Conservation (phyloP, 2,113 vertebrate genomes). For the Dromaius novaehollandiae region DNA sequence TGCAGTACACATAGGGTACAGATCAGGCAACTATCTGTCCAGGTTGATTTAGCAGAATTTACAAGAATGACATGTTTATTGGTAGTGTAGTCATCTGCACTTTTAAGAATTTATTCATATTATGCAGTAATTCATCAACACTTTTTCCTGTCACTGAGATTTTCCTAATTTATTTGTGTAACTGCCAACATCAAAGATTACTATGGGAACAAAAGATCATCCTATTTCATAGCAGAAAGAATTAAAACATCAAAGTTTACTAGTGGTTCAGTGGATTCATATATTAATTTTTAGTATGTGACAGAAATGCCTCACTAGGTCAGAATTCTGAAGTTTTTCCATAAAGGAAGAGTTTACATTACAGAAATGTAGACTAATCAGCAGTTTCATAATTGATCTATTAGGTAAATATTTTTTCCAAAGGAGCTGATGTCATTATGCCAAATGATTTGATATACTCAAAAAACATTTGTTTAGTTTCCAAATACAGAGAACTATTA, state of each 20-base stretch:
- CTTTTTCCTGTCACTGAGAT: background rate
- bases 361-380: slow-evolving; percentile 5
- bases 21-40: background rate
- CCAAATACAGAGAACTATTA: background rate
- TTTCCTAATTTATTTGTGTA: slow-evolving; percentile 50
- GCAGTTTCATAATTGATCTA: slow-evolving; percentile 7
- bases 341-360: background rate
- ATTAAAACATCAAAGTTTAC: slow-evolving; percentile 52
- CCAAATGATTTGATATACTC: background rate
- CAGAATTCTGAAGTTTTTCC: slow-evolving; percentile 25
- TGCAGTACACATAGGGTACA: background rate
- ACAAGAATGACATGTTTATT: background rate
- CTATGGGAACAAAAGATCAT: slow-evolving; percentile 37
- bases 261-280: background rate
- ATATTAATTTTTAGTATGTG: slow-evolving; percentile 22
- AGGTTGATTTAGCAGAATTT: background rate
- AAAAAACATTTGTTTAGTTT: background rate
- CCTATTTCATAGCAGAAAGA: slow-evolving; percentile 20
- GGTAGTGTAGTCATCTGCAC: background rate
- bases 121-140: background rate
- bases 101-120: background rate
- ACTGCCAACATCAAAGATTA: slow-evolving; percentile 49
- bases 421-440: background rate
- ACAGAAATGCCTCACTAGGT: slow-evolving; percentile 27
- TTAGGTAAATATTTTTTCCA: slow-evolving; percentile 1